These are phyloP conservation scores for Herminia tarsipennalis DNA, from an alignment of 2,888 invertebrate species.

Conservation along the genomic window DNA sequence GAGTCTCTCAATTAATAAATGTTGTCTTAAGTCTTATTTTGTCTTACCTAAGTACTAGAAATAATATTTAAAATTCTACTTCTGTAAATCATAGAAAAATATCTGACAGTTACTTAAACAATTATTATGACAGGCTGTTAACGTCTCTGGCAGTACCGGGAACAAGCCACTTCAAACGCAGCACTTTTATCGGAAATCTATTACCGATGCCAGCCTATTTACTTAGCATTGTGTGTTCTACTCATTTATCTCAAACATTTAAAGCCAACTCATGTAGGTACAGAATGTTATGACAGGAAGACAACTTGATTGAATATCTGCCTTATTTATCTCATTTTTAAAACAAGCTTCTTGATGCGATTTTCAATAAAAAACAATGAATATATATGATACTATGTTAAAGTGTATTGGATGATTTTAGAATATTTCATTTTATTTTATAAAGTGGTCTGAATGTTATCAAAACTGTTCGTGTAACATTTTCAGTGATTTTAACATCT, in stretches of 20 bases:
- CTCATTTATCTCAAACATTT: constrained; percentile 13
- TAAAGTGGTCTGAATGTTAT: too few species aligned
- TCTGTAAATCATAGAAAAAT: too few species aligned
- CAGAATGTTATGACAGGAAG: too few species aligned
- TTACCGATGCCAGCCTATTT: constrained; percentile 44
- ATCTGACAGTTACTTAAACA: too few species aligned
- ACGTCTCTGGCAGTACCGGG: constrained; percentile 53
- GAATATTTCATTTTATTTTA: neutral
- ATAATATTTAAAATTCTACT: too few species aligned
- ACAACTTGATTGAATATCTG: constrained; percentile 7
- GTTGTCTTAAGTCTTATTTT: neutral
- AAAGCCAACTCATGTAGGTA: neutral
- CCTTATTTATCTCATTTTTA: constrained; percentile 5
- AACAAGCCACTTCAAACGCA: constrained; percentile 66
- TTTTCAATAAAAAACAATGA: neutral
- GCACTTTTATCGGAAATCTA: constrained; percentile 53
- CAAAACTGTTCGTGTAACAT: too few species aligned
- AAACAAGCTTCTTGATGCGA: neutral
- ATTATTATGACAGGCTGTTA: constrained; percentile 64
- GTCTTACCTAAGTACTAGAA: too few species aligned
- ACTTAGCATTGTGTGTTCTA: constrained; percentile 32
- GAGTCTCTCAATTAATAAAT: constrained; percentile 11
- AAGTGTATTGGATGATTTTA: neutral
- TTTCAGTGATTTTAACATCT: neutral
- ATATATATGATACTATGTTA: neutral